A percentile compares a stretch with the other conserved stretches of the same genome.
These are phyloP conservation scores for Penelope pileata DNA, from an alignment of 2,113 vertebrate species.

Conservation along the genomic window DNA sequence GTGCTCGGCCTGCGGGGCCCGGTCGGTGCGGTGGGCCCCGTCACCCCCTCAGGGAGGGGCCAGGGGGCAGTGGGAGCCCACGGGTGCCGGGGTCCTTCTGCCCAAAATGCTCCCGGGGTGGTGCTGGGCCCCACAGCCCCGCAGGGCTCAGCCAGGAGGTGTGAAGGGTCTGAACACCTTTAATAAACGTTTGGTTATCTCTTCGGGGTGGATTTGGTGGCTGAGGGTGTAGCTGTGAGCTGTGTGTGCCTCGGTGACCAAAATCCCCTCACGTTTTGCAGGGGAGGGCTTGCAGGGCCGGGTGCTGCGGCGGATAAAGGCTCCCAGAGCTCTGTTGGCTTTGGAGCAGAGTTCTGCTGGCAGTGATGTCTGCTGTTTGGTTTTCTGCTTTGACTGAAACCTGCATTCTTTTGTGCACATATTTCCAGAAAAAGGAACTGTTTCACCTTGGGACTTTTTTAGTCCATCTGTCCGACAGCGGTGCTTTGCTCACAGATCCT, in stretches of 20 bases:
- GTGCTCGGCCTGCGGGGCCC: no score
- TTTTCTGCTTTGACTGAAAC: not conserved
- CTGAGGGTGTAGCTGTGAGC: no score
- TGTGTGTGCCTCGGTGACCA: accelerated
- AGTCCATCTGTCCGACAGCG: not conserved
- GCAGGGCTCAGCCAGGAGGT: no score
- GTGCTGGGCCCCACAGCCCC: no score
- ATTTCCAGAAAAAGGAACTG: not conserved
- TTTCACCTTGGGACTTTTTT: not conserved
- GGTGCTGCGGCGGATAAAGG: accelerated
- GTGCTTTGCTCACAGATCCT: not conserved
- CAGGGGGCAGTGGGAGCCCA: no score
- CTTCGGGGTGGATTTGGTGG: accelerated
- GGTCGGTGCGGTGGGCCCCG: no score
- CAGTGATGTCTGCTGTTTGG: not conserved
- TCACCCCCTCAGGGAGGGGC: no score
- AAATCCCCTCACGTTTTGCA: not conserved
- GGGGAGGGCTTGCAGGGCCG: not conserved
- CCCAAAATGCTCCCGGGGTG: no score
- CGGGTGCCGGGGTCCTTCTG: no score
- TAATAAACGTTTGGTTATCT: no score
- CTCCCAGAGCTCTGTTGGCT: not conserved
- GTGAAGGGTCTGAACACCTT: not conserved
- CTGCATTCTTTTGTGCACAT: accelerated
- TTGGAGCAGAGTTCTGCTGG: not conserved